phyloP scores from a whole-genome alignment of 2,888 invertebrate genomes.

The Eulithis testata region DNA sequence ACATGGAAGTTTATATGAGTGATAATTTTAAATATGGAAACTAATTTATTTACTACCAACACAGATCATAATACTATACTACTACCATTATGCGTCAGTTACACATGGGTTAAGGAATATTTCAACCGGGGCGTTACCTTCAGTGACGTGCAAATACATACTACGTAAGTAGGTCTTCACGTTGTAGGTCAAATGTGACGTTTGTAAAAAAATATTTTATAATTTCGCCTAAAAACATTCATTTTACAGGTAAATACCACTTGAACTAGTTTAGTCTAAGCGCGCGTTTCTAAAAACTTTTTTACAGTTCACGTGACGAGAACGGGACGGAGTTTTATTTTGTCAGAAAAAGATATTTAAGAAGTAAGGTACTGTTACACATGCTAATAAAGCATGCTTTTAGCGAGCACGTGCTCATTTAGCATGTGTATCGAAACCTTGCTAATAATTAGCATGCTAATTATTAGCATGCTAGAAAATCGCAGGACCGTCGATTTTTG shows the following conservation, averaged over 20 bases:
- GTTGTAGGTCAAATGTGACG: constrained; percentile 16
- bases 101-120: neutral
- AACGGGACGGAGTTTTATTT: neutral
- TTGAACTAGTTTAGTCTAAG: constrained; percentile 10
- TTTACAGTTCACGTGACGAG: constrained; percentile 1
- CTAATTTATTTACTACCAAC: neutral
- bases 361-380: too few species aligned
- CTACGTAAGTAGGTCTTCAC: neutral
- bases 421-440: too few species aligned
- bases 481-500: too few species aligned
- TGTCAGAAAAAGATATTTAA: too few species aligned
- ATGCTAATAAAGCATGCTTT: too few species aligned
- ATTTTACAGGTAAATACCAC: constrained; percentile 13
- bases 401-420: too few species aligned
- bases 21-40: too few species aligned
- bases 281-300: neutral
- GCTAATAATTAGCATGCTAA: too few species aligned
- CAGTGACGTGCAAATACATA: constrained; percentile 12
- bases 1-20: too few species aligned
- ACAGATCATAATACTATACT: neutral
- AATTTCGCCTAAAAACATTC: constrained; percentile 12
- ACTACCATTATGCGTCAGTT: neutral
- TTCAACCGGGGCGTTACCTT: neutral
- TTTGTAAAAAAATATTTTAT: neutral
- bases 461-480: too few species aligned